Conservation (phyloP, 2,797 vertebrate genomes). For the Manis pentadactyla region DNA sequence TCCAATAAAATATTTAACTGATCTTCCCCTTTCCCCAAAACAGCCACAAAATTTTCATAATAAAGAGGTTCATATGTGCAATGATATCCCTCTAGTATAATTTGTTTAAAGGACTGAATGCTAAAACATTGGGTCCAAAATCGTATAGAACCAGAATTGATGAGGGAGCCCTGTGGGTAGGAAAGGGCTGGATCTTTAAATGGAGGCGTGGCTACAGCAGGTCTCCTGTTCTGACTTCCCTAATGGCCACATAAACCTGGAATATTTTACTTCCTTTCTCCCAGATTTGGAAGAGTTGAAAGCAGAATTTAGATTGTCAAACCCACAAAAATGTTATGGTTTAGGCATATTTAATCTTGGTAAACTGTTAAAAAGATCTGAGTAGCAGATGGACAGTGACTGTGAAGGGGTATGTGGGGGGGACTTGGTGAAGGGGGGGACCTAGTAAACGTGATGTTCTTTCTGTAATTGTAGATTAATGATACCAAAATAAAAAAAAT, state of each 20-base stretch:
- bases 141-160: neutral
- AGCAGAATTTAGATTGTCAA: conserved; percentile 62
- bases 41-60: neutral
- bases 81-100: neutral
- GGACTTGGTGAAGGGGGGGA: too few relatives aligned
- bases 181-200: neutral
- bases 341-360: conserved; percentile 50
- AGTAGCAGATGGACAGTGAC: neutral
- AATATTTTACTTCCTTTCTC: conserved; percentile 22
- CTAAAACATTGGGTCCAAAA: neutral
- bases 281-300: conserved; percentile 39
- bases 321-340: conserved; percentile 66
- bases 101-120: neutral
- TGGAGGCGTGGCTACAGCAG: neutral
- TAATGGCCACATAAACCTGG: neutral
- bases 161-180: neutral
- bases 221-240: neutral
- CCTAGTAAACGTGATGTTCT: too few relatives aligned
- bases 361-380: conserved; percentile 58
- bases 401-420: too few relatives aligned
- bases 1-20: neutral
- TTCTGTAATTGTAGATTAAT: too few relatives aligned
- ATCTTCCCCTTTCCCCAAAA: neutral
- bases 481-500: too few relatives aligned
- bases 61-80: neutral